phyloP scores from a whole-genome alignment of 1,140 invertebrate species.

The Drosophila triauraria region DNA sequence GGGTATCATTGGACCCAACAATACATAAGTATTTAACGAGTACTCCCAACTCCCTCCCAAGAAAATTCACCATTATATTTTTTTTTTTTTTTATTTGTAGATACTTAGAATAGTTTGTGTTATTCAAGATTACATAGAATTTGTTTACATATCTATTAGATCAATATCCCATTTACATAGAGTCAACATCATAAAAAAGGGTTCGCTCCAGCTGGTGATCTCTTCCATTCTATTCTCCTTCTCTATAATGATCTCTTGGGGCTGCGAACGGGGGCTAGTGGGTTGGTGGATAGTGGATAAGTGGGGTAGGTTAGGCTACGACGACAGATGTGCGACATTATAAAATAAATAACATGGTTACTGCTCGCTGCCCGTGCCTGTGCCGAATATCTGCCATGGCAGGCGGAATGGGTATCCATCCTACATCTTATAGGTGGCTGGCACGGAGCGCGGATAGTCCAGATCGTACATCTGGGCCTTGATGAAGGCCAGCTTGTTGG shows the following conservation, averaged over 20 bases:
- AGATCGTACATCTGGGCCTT: constrained; percentile 93
- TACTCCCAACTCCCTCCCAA: background rate
- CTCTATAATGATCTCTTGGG: background rate
- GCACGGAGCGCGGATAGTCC: constrained; percentile 89
- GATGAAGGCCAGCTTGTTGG: constrained; percentile 91
- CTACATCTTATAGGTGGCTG: constrained; percentile 81
- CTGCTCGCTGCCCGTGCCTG: constrained; percentile 38
- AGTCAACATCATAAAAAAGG: constrained; percentile 54
- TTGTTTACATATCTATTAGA: constrained; percentile 67
- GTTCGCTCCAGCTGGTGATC: constrained; percentile 21
- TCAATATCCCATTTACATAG: constrained; percentile 78
- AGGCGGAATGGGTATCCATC: constrained; percentile 50
- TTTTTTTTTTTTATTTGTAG: constrained; percentile 36
- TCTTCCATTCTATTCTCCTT: constrained; percentile 7
- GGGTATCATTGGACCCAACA: too few relatives aligned
- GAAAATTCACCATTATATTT: background rate
- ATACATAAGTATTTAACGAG: background rate
- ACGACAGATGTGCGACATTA: constrained; percentile 61
- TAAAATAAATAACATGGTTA: constrained; percentile 77
- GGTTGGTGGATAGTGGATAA: constrained; percentile 15
- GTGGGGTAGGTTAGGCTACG: constrained; percentile 23
- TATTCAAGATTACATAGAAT: constrained; percentile 71
- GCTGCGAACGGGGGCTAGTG: constrained; percentile 22
- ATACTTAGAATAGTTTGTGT: constrained; percentile 55
- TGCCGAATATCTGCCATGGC: constrained; percentile 36